phyloP scores from a whole-genome alignment of 2,888 invertebrate genomes.

The Serripes groenlandicus region DNA sequence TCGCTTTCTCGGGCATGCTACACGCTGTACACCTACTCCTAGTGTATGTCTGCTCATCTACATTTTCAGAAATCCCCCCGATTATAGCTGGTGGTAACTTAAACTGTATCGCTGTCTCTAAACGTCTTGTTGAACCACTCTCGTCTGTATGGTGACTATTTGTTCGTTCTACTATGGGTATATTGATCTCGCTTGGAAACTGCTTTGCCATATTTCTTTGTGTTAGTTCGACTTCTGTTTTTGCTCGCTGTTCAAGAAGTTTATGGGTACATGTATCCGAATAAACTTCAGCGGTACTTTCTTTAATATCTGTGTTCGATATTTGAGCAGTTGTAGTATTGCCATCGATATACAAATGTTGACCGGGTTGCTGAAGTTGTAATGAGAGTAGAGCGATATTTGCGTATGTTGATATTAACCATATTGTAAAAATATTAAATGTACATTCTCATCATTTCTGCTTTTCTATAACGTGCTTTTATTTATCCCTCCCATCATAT shows the following conservation, averaged over 20 bases:
- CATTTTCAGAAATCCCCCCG: not conserved
- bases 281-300: too few relatives aligned
- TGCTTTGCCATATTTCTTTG: not conserved
- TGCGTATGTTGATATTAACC: too few relatives aligned
- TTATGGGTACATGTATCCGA: not conserved
- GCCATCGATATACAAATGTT: not conserved
- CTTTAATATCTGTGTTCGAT: too few relatives aligned
- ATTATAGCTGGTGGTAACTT: slow-evolving; percentile 4
- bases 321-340: too few relatives aligned
- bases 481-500: too few relatives aligned
- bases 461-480: too few relatives aligned
- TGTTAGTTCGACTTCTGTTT: not conserved
- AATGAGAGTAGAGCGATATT: too few relatives aligned
- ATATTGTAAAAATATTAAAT: too few relatives aligned
- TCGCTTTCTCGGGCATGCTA: not conserved
- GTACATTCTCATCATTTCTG: too few relatives aligned
- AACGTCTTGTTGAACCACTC: not conserved
- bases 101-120: slow-evolving; percentile 1
- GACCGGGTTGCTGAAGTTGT: not conserved
- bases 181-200: slow-evolving; percentile 10
- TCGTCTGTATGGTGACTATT: slow-evolving; percentile 11
- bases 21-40: not conserved
- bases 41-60: not conserved
- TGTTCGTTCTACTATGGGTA: slow-evolving; percentile 1
- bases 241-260: not conserved